These are phyloP conservation scores for Apamea sordens DNA, from an alignment of 2,888 invertebrate genomes.

Conservation along the genomic window DNA sequence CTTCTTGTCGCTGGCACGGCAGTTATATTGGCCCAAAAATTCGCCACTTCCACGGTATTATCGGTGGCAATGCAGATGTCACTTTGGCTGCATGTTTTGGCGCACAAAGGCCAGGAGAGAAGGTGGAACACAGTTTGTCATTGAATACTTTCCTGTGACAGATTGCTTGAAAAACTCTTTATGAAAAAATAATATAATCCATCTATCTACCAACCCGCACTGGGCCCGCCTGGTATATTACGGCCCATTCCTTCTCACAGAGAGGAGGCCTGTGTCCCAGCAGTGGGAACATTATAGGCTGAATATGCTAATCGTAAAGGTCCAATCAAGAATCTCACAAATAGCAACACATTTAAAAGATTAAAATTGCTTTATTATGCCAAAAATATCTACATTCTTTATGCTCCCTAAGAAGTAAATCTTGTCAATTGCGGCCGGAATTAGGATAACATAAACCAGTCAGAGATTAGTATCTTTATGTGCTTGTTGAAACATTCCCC, in stretches of 20 bases:
- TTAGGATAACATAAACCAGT: conserved; percentile 65
- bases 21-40: background rate
- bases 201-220: too few relatives aligned
- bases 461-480: conserved; percentile 64
- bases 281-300: too few relatives aligned
- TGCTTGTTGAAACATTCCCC: conserved; percentile 59
- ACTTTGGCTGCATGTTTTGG: background rate
- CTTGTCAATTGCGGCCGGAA: conserved; percentile 54
- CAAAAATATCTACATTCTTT: conserved; percentile 10
- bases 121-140: background rate
- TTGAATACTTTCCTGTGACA: background rate
- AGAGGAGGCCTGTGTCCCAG: too few relatives aligned
- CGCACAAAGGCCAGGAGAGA: background rate
- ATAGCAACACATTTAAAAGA: background rate
- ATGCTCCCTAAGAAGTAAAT: conserved; percentile 30
- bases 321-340: background rate
- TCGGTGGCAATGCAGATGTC: background rate
- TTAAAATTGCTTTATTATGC: conserved; percentile 2
- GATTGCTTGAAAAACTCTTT: background rate
- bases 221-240: too few relatives aligned
- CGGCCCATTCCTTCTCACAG: too few relatives aligned
- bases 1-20: background rate
- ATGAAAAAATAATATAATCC: background rate
- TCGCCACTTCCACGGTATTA: background rate
- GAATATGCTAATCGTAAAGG: background rate